Base-by-base conservation (phyloP, 2,888 invertebrate genomes). In the Lithodes maja region DNA sequence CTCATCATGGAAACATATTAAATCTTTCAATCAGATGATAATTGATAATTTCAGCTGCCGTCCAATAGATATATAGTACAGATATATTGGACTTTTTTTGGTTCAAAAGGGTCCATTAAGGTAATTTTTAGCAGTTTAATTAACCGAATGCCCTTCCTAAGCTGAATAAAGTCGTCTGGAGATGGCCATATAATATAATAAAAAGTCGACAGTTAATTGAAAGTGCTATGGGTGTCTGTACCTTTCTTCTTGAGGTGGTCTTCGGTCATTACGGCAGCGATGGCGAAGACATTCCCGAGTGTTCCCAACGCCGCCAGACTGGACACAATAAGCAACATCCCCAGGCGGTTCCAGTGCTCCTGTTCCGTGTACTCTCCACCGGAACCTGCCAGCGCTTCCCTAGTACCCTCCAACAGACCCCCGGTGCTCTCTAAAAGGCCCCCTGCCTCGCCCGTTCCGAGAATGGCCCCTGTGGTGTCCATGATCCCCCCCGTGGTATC, bases 281-380 rank as follows among this genome's bases (percentile, higher is more conserved):
- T 96, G 94, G 97, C 95, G 93, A 96, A 97, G 17, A 96, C 95
- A 93, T 96, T 96, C 0, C 97, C 97, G 93, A 96, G 95, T 92
- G 96, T 96, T 9, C 96, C 96, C 81, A 96, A 93, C 1, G 96
- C 95, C 0, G 96, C 95, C 91, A 96, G 94, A 2, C 95, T 95
- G 0, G 96, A 95, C 83, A 96, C 94, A 61, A 96, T 94, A 3
- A 96, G 93, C 0, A 97, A 94, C 15, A 96, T 94, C 1, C 95
- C 95, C 52, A 96, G 94, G 52, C 96, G 94, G 3, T 96, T 95
- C 96, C 96, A 96, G 89, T 96, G 87, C 52, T 84, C 83, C 55
- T 87, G 87, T 17, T 88, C 83, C 83, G 71, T 71, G 17, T 71
- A 71, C 15, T 17, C 71, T 5, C n/a, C 71, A 12, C 17, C 15